Conservation (phyloP, 1,140 invertebrate genomes). For the Tetragonula clypearis region DNA sequence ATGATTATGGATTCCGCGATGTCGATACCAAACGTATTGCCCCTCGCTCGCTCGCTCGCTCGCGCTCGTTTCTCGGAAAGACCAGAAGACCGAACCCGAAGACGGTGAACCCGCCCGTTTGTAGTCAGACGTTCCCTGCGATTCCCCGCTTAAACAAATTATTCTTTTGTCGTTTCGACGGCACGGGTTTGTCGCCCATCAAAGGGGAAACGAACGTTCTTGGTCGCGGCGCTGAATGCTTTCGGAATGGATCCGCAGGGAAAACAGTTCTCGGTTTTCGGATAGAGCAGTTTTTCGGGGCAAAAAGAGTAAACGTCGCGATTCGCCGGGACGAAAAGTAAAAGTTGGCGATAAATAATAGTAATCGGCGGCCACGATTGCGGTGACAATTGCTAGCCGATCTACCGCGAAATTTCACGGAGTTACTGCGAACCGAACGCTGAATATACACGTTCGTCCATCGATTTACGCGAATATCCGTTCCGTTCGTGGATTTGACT, state of each 20-base stretch:
- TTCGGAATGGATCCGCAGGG: too few species aligned
- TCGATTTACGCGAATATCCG: too few species aligned
- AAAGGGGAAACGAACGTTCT: neutral
- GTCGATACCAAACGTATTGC: conserved; percentile 58
- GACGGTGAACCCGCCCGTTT: neutral
- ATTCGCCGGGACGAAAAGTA: too few species aligned
- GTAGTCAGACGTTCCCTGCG: neutral
- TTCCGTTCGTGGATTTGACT: too few species aligned
- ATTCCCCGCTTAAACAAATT: neutral
- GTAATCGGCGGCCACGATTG: neutral
- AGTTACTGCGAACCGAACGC: neutral
- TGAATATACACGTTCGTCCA: neutral
- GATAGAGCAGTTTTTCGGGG: too few species aligned
- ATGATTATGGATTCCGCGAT: conserved; percentile 73
- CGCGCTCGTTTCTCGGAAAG: too few species aligned
- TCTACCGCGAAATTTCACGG: too few species aligned
- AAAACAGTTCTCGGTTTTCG: neutral
- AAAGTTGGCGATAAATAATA: neutral
- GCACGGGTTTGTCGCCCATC: neutral
- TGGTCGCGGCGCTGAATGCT: too few species aligned
- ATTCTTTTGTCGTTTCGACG: conserved; percentile 11
- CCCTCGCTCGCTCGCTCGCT: conserved; percentile 6
- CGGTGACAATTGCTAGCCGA: neutral
- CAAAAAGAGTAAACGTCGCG: too few species aligned
- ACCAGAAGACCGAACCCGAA: conserved; percentile 4